Evolutionary conservation across 2,888 invertebrate species (phyloP).

Genomic region (Entomobrya proxima): DNA sequence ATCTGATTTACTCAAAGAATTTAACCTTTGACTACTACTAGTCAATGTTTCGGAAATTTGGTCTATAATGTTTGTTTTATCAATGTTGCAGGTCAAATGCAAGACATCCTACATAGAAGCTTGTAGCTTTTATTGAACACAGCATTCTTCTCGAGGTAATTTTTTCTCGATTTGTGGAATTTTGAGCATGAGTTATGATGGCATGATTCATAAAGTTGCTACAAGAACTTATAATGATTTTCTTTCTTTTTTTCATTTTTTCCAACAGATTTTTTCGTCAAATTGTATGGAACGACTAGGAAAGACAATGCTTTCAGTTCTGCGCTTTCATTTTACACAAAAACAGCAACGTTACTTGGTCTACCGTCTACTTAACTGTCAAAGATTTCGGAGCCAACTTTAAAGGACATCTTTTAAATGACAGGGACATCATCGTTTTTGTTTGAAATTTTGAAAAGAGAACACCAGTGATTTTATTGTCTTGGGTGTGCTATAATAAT

Average conservation of each 20-base stretch:
- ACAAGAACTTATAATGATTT: neutral
- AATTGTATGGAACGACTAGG: neutral
- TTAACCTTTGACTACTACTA: too few relatives aligned
- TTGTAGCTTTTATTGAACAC: neutral
- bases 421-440: neutral
- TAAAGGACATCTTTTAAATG: neutral
- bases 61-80: too few relatives aligned
- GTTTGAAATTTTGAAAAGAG: neutral
- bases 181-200: neutral
- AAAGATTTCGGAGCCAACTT: neutral
- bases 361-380: neutral
- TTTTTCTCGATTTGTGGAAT: neutral
- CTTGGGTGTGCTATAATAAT: neutral
- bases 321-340: constrained; percentile 50
- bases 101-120: neutral
- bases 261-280: neutral
- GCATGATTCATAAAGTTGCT: neutral
- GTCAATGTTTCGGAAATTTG: too few relatives aligned
- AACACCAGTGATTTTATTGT: constrained; percentile 8
- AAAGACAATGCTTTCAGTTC: constrained; percentile 45
- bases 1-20: constrained; percentile 47
- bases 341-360: neutral
- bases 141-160: neutral
- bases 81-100: neutral
- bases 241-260: neutral